Percentiles rank a stretch among this genome's conserved stretches.
phyloP scores from a whole-genome alignment of 30 jellyfish, hydroid and myxozoan genomes.

The Pelagia noctiluca region DNA sequence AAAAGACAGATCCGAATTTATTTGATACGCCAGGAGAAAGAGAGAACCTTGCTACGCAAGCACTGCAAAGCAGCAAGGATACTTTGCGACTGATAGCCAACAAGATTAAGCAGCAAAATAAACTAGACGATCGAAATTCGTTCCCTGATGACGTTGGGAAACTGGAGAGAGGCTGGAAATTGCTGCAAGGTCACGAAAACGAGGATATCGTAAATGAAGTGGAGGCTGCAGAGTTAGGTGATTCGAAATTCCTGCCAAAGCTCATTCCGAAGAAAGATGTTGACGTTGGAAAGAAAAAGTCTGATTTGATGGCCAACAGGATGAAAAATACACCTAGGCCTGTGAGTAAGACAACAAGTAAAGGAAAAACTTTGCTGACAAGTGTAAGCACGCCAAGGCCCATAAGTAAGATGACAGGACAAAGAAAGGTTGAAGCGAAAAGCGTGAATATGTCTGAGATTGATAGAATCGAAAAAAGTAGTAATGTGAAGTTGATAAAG shows the following conservation, averaged over 20 bases:
- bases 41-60: conserved; percentile 46
- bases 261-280: no score
- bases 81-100: conserved; percentile 49
- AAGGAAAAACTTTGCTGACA: no score
- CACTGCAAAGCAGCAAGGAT: conserved; percentile 39
- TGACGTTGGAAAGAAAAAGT: no score
- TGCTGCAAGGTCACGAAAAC: neutral
- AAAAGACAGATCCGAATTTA: conserved; percentile 12
- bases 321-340: no score
- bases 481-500: no score
- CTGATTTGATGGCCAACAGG: no score
- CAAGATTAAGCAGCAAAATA: conserved; percentile 32
- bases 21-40: conserved; percentile 66
- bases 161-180: no score
- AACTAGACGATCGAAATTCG: conserved; percentile 34
- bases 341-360: no score
- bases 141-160: conserved; percentile 60
- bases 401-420: no score
- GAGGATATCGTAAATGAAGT: neutral
- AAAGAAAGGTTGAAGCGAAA: neutral
- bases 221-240: conserved; percentile 10
- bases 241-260: no score
- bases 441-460: neutral
- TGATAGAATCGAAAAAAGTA: neutral
- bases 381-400: no score